Base-by-base conservation (phyloP, 2,888 invertebrate species). In the Adelphocoris suturalis region DNA sequence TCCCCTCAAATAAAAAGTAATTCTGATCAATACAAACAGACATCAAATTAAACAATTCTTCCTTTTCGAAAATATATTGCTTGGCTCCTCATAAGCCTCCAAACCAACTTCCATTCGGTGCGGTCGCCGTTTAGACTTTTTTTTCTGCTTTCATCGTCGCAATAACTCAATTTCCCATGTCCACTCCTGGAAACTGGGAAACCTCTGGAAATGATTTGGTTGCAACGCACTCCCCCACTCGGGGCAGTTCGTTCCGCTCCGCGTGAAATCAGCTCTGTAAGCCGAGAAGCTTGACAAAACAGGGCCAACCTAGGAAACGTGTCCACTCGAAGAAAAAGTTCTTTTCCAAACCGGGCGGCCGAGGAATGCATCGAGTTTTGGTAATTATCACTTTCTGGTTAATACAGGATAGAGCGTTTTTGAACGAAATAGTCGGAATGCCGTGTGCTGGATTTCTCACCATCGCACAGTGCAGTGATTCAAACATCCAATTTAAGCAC, bases 101-200 rank as follows among this genome's bases (percentile, higher is more conserved):
- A 16, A 14, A 52, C n/a, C n/a, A n/a, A 12, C 52, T 14, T 52
- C 52, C 52, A 52, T 52, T 52, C 52, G 52, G 52, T 11, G 5
- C 52, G 52, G 52, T 52, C 52, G 12, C 52, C 52, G 12, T 2
- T 11, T 11, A 52, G 52, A 52, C 14, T 52, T 52, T 14, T 37
- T 13, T 52, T 61, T 61, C 61, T 16, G 3, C 19, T n/a, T n/a
- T 61, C 61, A 19, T 61, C 61, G 16, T 19, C 19, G 61, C 19
- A 61, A 61, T n/a, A 61, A 61, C n/a, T 61, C 61, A 19, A 61
- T 61, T 19, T 61, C 61, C 61, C 61, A 61, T 61, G 61, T 61
- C 61, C 19, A 61, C 61, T 61, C 19, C 61, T 19, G 19, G 61
- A 61, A 61, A 16, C 61, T 61, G n/a, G 37, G 7, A 37, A 37